Base-by-base conservation (phyloP, 1,140 invertebrate genomes). In the Drosophila tristis region DNA sequence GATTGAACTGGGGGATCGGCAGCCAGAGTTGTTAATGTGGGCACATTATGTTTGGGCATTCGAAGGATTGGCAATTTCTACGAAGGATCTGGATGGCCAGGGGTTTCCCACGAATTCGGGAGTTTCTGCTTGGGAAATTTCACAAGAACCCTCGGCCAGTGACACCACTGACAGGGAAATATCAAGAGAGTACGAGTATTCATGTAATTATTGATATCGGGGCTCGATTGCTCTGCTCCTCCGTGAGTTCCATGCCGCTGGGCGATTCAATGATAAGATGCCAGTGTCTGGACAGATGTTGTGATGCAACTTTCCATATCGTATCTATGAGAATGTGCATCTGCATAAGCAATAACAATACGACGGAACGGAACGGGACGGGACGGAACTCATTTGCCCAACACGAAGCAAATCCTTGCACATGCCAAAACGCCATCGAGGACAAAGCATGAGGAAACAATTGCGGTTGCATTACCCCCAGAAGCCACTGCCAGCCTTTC, bases 401-500 rank as follows among this genome's bases (percentile, higher is more conserved):
- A 59, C 45, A 61, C 63, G 29, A 57, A 60, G 44, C 31, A 65
- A 81, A 75, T 86, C 57, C 47, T 57, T 85, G 85, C 85, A 89
- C 85, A 89, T 89, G 85, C 80, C 74, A 90, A 90, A 77, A 90
- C 77, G 78, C 64, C 65, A 68, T 35, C n/a, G 65, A 53, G 49
- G 61, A 75, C 74, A 74, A 79, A 39, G 70, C 44, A 39, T 39
- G 55, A 26, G 23, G 42, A 49, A 82, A 89, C 85, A 89, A 89
- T 89, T 89, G 85, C 74, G 85, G 85, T 90, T 90, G 74, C 85
- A 90, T 85, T 89, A 66, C 74, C 73, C 53, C 53, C 64, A 35
- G 61, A 50, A 53, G 66, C 15, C 43, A 29, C 9, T n/a, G 53
- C 11, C n/a, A 29, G 54, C 20, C 15, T 5, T 9, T 78, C 56